Evolutionary conservation across 2,113 vertebrate genomes (phyloP), one percentile per base, ranked within the genome.

Genomic region (Odocoileus hemionus): DNA sequence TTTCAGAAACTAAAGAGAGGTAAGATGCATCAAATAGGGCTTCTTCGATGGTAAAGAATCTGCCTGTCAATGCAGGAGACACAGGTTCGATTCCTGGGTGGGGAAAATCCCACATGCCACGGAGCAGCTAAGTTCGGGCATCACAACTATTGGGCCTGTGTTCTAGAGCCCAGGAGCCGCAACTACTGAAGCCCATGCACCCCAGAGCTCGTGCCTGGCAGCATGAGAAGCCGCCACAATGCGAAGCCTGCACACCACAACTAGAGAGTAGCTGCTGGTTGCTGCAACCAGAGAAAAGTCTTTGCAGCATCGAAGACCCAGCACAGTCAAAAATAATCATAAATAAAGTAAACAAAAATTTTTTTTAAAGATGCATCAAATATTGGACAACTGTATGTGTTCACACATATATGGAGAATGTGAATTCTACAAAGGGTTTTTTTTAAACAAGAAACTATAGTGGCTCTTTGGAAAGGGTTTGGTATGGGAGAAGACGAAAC

Each of bases 401-500:
- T 25, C 67, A 25, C 47, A 79, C n/a, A 86, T 28, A 61, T 17
- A 64, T 4, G n/a, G 14, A 91, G 33, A 89, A 64, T 7, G 4
- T 43, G 36, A 94, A 94, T 84, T 79, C 57, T 45, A 87, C 79
- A 84, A 58, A 94, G 76, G 15, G 16, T 64, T 74, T 74, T 43
- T 91, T 83, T 76, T 45, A 55, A 97, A 54, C 10, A 6, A 10
- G 61, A 94, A 57, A 50, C 17, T 6, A 19, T 3, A 47, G 55
- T 30, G 39, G 19, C 58, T 97, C 89, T 79, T 33, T 86, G 85
- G 61, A 54, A 97, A 94, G 91, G 28, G 70, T 91, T 97, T 97
- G 93, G 93, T 94, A 13, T 36, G 97, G 86, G 36, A 95, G 86
- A 97, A 97, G 95, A 89, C 87, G 60, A 91, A 96, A 78, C 55